Evolutionary conservation across 30 jellyfish, hydroid and myxozoan species (phyloP), one percentile per base, ranked within the genome.

Genomic region (Aurelia aurita): DNA sequence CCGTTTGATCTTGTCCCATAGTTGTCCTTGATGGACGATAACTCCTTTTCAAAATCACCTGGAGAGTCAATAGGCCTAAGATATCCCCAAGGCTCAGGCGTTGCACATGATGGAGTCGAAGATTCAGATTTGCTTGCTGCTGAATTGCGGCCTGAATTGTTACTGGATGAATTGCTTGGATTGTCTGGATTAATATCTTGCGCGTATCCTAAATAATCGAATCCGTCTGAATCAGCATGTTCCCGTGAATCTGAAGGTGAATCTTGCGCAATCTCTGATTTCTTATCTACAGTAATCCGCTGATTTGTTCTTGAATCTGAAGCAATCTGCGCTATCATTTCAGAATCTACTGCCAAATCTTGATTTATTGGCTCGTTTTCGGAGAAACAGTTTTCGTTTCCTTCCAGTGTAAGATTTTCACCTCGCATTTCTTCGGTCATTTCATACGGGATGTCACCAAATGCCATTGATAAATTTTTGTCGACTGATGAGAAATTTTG

Each of bases 1-100:
- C 27, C 8, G 20, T 21, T 35, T 8, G 73, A 44, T n/a, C 20
- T 71, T 9, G 76, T 39, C 31, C 65, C 84, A 59, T 83, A 83
- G 22, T 75, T 71, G 29, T 61, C 82, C 22, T 70, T 83, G 1
- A 83, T 83, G 12, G 79, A 49, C 55, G 72, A 60, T 45, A 83
- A 63, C 55, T 83, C 93, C 35, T 72, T 83, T 45, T 83, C 93
- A 39, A 83, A 83, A 55, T 83, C 93, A 57, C 93, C 81, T 2
- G 85, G 82, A 46, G 86, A 68, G 5, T 83, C 93, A 27, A 58
- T 49, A 53, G 93, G 93, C 70, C 72, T 74, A 61, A 82, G 58
- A 61, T n/a, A 55, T 39, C 78, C 51, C 91, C 91, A 82, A 3
- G 91, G 84, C 53, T 83, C 93, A 26, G 83, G 86, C 11, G 87